Evolutionary conservation across 2,888 invertebrate genomes (phyloP).

Genomic region (Sphaerophoria rueppellii): DNA sequence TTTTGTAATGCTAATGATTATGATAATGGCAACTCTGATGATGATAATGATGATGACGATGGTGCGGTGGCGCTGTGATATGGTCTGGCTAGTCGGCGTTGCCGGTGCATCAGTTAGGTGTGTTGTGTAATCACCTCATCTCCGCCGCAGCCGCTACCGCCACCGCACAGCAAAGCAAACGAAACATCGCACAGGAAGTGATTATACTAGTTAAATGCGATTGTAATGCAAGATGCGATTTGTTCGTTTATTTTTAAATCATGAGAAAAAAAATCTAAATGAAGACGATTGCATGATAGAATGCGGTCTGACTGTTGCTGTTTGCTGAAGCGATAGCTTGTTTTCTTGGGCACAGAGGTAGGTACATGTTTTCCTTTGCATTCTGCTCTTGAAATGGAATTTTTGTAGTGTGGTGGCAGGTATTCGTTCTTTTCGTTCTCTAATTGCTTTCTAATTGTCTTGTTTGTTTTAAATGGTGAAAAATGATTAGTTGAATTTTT

Average conservation of each 20-base stretch:
- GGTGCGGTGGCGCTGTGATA: constrained; percentile 37
- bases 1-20: constrained; percentile 40
- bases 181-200: constrained; percentile 53
- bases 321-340: no score
- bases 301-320: neutral
- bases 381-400: no score
- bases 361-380: no score
- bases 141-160: no score
- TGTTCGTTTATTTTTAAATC: neutral
- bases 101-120: constrained; percentile 65
- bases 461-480: no score
- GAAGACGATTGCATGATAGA: constrained; percentile 23
- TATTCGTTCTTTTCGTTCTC: no score
- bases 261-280: constrained; percentile 1
- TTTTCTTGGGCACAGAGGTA: no score
- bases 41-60: constrained; percentile 47
- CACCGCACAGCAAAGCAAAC: no score
- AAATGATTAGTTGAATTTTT: no score
- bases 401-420: no score
- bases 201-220: constrained; percentile 24
- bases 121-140: constrained; percentile 63
- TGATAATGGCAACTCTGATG: constrained; percentile 34
- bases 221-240: neutral
- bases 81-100: neutral
- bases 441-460: no score